phyloP scores from a whole-genome alignment of 2,113 vertebrate species.

The Burhinus oedicnemus region DNA sequence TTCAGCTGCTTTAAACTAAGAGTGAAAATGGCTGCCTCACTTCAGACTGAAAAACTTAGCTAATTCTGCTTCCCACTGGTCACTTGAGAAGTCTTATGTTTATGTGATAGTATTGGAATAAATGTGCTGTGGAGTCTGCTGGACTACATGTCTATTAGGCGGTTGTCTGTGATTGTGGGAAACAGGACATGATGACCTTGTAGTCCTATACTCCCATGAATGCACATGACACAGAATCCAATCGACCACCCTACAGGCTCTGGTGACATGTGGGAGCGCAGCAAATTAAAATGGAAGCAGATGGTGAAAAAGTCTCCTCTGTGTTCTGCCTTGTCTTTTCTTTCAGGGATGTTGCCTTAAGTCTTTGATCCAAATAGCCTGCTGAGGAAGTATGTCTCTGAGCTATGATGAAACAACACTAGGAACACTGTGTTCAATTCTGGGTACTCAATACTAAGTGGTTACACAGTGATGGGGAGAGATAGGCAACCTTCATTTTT shows the following conservation, averaged over 20 bases:
- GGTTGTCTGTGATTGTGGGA: background rate
- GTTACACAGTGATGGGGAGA: background rate
- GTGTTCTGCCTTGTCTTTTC: conserved; percentile 21
- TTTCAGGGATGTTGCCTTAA: conserved; percentile 32
- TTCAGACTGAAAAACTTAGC: background rate
- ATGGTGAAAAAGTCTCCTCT: background rate
- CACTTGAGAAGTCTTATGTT: background rate
- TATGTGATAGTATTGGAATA: background rate
- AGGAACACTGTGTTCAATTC: background rate
- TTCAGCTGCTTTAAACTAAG: background rate
- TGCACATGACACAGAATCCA: background rate
- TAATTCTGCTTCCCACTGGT: background rate
- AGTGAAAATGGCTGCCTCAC: background rate
- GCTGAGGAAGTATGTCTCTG: conserved; percentile 17
- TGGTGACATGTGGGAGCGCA: background rate
- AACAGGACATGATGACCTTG: background rate
- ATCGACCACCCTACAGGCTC: background rate
- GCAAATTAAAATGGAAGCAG: conserved; percentile 46
- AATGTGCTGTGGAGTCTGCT: background rate
- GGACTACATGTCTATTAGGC: accelerated
- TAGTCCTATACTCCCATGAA: background rate
- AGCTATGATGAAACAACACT: conserved; percentile 15
- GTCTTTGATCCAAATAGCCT: conserved; percentile 47
- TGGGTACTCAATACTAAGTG: background rate
- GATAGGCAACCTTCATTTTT: background rate